Base-by-base conservation (phyloP, 2,888 invertebrate genomes). In the Lepeophtheirus nordmannii region DNA sequence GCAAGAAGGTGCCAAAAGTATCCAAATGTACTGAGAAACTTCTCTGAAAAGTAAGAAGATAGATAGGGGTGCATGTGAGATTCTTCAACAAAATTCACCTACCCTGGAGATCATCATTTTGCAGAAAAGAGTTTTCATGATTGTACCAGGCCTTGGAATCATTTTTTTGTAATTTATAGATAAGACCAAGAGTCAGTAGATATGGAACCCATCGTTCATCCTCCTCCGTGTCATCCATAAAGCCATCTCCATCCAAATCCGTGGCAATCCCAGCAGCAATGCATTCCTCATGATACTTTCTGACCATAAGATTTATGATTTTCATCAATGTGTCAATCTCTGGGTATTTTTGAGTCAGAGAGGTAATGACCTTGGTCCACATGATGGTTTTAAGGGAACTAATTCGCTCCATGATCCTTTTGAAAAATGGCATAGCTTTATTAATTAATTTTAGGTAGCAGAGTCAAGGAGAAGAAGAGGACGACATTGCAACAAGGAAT, bases 101-200 rank as follows among this genome's bases (percentile, higher is more conserved):
- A 46, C 53, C 53, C 38, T 63, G 46, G 17, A 37, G 20, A 12
- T 56, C 53, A 41, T 12, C 38, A 30, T 63, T 38, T 12, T 56
- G 53, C 5, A 63, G 22, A 53, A 63, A 63, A 14, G 53, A 46
- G 56, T 46, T n/a, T 11, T 22, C 37, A 53, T 46, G n/a, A 22
- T 63, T 63, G 37, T 63, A 63, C 63, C 63, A 63, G 38, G 22
- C 63, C 38, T 40, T 20, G 39, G 39, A n/a, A 56, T 63, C 63
- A 20, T 63, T 63, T 46, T 56, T 46, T 56, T 63, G 63, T 20
- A 63, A 1, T 63, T 63, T 63, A 53, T 63, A 63, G 22, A 63
- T 22, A 12, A 63, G 38, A 22, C 63, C 63, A 14, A 46, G 53
- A 17, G 53, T 46, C 7, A 63, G 20, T 9, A 53, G 41, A n/a